A percentile compares a stretch with the other conserved stretches of the same genome.
phyloP scores from a whole-genome alignment of 2,797 vertebrate genomes.

The Tapera naevia region DNA sequence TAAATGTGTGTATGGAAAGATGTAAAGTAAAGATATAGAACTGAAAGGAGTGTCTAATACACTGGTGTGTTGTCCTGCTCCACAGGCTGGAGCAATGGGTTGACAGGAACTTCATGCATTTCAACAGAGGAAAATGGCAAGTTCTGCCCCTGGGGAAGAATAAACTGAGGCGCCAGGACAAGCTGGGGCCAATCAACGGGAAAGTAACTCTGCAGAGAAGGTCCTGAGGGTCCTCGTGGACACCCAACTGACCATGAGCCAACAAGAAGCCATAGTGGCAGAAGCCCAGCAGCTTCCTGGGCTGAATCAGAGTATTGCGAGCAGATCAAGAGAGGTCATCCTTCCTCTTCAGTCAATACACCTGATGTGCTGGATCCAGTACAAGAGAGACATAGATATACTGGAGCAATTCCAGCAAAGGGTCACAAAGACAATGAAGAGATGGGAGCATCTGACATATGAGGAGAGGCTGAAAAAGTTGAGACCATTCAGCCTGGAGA shows the following conservation, averaged over 20 bases:
- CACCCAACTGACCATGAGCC: background rate
- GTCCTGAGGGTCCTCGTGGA: background rate
- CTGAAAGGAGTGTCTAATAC: background rate
- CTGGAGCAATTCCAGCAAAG: background rate
- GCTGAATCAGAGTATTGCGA: background rate
- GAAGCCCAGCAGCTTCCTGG: background rate
- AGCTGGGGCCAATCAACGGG: background rate
- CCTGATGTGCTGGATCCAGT: background rate
- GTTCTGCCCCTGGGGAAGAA: background rate
- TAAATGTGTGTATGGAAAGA: background rate
- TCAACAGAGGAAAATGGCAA: background rate
- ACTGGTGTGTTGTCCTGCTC: background rate
- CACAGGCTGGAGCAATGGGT: background rate
- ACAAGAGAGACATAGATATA: background rate
- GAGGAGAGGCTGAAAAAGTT: background rate
- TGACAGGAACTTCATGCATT: background rate
- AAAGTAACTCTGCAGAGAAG: background rate
- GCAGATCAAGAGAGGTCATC: background rate
- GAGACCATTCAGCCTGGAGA: background rate
- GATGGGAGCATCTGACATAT: background rate
- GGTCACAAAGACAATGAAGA: background rate
- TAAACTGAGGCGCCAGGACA: background rate
- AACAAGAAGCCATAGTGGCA: background rate
- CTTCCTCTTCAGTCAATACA: background rate
- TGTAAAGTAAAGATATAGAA: background rate